Evolutionary conservation across 2,113 vertebrate genomes (phyloP).

Genomic region (Sakesphorus luctuosus): DNA sequence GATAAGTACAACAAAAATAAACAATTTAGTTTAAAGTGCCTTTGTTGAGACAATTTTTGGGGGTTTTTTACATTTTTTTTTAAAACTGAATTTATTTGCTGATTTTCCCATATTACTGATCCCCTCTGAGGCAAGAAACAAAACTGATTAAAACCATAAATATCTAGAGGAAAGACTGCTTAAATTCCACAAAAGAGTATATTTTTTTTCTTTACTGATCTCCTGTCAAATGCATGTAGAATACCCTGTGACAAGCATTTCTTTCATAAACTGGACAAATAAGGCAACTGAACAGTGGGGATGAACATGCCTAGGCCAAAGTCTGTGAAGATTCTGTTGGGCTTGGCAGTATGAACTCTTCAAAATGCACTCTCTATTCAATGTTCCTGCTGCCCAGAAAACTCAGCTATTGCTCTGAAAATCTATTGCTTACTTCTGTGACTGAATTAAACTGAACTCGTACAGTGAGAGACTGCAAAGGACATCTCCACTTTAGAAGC

Average conservation of each 20-base stretch:
- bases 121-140: neutral
- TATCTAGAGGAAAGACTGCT: neutral
- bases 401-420: neutral
- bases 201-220: neutral
- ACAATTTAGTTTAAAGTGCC: neutral
- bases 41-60: neutral
- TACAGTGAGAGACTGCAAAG: neutral
- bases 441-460: neutral
- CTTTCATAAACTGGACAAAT: rapidly evolving
- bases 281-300: neutral
- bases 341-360: neutral
- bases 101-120: neutral
- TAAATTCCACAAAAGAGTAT: neutral
- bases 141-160: neutral
- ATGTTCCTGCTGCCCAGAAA: neutral
- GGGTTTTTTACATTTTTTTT: neutral
- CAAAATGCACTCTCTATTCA: neutral
- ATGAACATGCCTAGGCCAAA: neutral
- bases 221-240: neutral
- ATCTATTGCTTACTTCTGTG: neutral
- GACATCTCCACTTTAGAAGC: neutral
- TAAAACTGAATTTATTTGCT: neutral
- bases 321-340: neutral
- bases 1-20: neutral
- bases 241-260: neutral